Conservation (phyloP, 37 sponge, comb jelly and placozoan genomes). For the Cladorhizidae sp. region DNA sequence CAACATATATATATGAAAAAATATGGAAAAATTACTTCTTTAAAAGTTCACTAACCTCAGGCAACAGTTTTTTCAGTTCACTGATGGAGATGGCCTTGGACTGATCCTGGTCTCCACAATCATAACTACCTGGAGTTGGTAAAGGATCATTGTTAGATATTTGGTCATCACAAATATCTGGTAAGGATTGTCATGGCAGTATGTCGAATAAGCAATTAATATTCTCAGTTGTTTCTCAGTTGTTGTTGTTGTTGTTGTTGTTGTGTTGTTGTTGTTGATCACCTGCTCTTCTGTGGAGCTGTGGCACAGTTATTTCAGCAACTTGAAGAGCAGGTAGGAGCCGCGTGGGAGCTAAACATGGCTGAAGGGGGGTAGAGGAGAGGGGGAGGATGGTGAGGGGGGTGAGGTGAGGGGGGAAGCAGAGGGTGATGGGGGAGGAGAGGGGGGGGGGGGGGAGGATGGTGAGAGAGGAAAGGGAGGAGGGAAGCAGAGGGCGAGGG, state of each 20-base stretch:
- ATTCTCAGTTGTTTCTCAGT: no score
- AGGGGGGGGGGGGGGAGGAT: no score
- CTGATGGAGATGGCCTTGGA: not conserved
- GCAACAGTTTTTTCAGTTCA: not conserved
- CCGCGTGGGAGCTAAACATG: not conserved
- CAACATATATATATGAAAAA: not conserved
- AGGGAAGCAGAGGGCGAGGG: no score
- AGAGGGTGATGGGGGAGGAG: not conserved
- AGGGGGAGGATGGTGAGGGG: not conserved
- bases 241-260: no score
- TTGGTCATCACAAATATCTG: no score
- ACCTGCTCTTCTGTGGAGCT: constrained; percentile 17
- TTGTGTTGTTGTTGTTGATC: not conserved
- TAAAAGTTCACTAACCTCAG: not conserved
- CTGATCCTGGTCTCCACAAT: not conserved
- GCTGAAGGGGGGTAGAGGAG: not conserved
- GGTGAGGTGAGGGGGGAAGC: not conserved
- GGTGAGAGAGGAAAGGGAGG: no score
- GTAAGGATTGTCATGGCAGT: no score
- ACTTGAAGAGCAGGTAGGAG: constrained; percentile 7
- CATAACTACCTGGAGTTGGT: not conserved
- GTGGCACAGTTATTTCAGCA: not conserved
- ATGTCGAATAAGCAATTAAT: no score
- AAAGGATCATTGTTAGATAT: not conserved
- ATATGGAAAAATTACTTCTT: not conserved